Evolutionary conservation across 2,888 invertebrate genomes (phyloP).

Genomic region (Timema podura): DNA sequence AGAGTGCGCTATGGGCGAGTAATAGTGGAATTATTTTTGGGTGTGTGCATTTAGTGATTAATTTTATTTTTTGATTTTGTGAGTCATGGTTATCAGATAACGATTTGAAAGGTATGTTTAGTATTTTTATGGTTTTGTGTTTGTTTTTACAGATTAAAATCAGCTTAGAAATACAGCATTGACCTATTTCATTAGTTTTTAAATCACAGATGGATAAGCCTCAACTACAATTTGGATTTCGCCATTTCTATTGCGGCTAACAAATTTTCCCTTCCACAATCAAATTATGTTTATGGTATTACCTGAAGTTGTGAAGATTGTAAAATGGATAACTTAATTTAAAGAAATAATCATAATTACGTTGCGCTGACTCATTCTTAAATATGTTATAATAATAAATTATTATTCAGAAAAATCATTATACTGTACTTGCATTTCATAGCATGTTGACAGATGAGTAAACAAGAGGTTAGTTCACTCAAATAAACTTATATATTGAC

Average conservation of each 20-base stretch:
- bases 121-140: slow-evolving; percentile 10
- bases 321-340: too few species aligned
- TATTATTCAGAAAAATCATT: too few species aligned
- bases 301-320: too few species aligned
- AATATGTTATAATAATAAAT: neutral
- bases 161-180: neutral
- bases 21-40: slow-evolving; percentile 21
- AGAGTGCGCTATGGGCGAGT: slow-evolving; percentile 21
- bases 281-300: too few species aligned
- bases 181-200: neutral
- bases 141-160: neutral
- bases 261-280: too few species aligned
- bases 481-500: too few species aligned
- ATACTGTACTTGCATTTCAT: too few species aligned
- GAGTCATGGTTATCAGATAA: slow-evolving; percentile 26
- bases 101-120: slow-evolving; percentile 24
- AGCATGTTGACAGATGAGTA: too few species aligned
- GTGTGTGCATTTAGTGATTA: slow-evolving; percentile 24
- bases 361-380: neutral
- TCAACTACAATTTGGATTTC: slow-evolving; percentile 3
- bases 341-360: too few species aligned
- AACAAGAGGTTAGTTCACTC: too few species aligned
- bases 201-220: slow-evolving; percentile 23
- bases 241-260: slow-evolving; percentile 24
- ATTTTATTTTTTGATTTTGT: slow-evolving; percentile 27